Percentiles rank a stretch among this genome's conserved stretches.
Conservation (phyloP, 1,140 invertebrate species). For the Polypedilum pembai region DNA sequence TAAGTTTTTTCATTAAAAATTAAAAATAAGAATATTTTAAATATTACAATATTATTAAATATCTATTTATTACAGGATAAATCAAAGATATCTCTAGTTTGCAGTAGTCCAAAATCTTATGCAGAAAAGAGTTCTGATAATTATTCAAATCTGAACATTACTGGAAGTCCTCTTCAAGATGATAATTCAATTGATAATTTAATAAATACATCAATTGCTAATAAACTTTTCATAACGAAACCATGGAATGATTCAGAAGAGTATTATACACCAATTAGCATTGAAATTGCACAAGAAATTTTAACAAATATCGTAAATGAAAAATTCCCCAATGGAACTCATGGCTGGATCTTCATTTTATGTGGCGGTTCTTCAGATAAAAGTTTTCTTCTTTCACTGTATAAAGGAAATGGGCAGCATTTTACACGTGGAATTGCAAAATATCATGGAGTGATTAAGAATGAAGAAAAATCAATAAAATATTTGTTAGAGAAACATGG, state of each 20-base stretch:
- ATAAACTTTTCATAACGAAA: constrained; percentile 33
- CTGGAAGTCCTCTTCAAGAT: constrained; percentile 41
- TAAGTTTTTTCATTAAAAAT: background rate
- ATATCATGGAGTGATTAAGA: constrained; percentile 35
- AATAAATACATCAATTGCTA: constrained; percentile 37
- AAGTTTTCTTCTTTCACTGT: constrained; percentile 37
- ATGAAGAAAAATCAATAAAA: background rate
- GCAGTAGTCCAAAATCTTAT: background rate
- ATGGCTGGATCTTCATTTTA: constrained; percentile 37
- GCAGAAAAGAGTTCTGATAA: background rate
- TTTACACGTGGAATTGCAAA: constrained; percentile 37
- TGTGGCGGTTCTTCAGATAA: constrained; percentile 37
- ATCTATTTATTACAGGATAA: background rate
- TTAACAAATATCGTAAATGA: constrained; percentile 33
- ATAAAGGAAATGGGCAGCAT: constrained; percentile 28
- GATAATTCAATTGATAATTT: constrained; percentile 37
- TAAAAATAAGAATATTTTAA: background rate
- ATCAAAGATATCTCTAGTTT: background rate
- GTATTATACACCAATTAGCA: constrained; percentile 35
- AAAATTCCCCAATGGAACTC: constrained; percentile 31
- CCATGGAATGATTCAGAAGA: constrained; percentile 40
- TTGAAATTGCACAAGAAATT: constrained; percentile 35
- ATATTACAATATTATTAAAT: background rate
- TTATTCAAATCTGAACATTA: constrained; percentile 35
- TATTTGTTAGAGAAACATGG: background rate